phyloP scores from a whole-genome alignment of 2,888 invertebrate genomes.

The Platypus cylindrus region DNA sequence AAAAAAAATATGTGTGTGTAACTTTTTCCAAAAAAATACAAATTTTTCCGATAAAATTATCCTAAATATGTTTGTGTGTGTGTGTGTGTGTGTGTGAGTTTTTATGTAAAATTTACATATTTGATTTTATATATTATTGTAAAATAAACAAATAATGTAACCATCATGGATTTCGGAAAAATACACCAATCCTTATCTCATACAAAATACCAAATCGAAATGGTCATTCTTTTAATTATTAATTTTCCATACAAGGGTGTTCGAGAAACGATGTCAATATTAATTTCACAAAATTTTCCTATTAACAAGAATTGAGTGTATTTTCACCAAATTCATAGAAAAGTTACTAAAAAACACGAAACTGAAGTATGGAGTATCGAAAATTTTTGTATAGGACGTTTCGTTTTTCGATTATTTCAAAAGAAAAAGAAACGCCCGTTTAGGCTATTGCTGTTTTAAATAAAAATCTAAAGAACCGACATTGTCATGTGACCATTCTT shows the following conservation, averaged over 20 bases:
- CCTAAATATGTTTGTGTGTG: conserved; percentile 18
- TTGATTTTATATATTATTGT: conserved; percentile 31
- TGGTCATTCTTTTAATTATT: too few species aligned
- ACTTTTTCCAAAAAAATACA: conserved; percentile 11
- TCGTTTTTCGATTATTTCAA: conserved; percentile 22
- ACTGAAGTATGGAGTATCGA: conserved; percentile 35
- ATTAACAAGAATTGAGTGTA: conserved; percentile 18
- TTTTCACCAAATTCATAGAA: conserved; percentile 17
- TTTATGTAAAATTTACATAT: conserved; percentile 18
- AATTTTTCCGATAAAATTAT: conserved; percentile 15
- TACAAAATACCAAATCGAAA: too few species aligned
- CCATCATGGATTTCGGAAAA: conserved; percentile 15
- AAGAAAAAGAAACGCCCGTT: conserved; percentile 31
- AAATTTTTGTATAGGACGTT: conserved; percentile 35
- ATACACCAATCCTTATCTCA: conserved; percentile 17
- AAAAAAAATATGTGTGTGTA: conserved; percentile 6
- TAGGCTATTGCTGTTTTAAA: conserved; percentile 36
- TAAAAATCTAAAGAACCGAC: conserved; percentile 23
- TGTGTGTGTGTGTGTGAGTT: conserved; percentile 17
- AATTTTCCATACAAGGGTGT: too few species aligned
- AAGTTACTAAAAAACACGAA: conserved; percentile 25
- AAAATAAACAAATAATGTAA: conserved; percentile 29
- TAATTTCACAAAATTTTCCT: not conserved
- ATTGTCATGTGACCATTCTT: conserved; percentile 19
- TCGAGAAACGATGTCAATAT: too few species aligned